phyloP scores from a whole-genome alignment of 2,888 invertebrate species.

The Mesochorus sp. region DNA sequence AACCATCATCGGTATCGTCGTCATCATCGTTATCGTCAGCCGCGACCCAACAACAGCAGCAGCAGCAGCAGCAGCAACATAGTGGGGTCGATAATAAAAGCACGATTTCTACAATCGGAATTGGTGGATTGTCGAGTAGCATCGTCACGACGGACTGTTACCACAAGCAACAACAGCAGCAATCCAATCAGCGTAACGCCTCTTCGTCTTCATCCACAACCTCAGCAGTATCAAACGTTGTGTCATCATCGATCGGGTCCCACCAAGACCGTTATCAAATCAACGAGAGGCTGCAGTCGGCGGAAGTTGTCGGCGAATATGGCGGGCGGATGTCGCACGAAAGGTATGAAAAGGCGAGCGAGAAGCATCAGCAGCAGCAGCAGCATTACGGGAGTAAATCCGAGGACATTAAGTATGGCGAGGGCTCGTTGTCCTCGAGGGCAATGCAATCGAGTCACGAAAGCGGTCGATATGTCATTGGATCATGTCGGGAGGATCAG shows the following conservation, averaged over 20 bases:
- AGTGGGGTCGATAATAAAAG: slow-evolving; percentile 74
- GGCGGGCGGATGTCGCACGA: slow-evolving; percentile 68
- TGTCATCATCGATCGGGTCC: slow-evolving; percentile 78
- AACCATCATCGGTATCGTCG: slow-evolving; percentile 66
- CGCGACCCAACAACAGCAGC: slow-evolving; percentile 61
- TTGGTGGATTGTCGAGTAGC: slow-evolving; percentile 71
- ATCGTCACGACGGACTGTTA: slow-evolving; percentile 82
- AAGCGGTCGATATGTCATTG: slow-evolving; percentile 55
- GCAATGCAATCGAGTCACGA: slow-evolving; percentile 67
- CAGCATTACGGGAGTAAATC: slow-evolving; percentile 63
- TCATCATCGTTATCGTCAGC: slow-evolving; percentile 79
- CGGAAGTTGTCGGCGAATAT: slow-evolving; percentile 78
- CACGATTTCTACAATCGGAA: slow-evolving; percentile 69
- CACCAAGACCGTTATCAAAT: slow-evolving; percentile 67
- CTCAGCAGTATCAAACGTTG: slow-evolving; percentile 61
- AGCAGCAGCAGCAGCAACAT: slow-evolving; percentile 71
- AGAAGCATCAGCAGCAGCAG: slow-evolving; percentile 69
- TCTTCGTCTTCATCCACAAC: slow-evolving; percentile 68
- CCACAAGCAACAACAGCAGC: slow-evolving; percentile 79
- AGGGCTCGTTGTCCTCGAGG: slow-evolving; percentile 55
- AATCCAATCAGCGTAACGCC: slow-evolving; percentile 82
- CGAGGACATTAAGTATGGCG: slow-evolving; percentile 54
- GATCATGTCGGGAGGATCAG: slow-evolving; percentile 67
- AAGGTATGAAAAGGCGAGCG: slow-evolving; percentile 72
- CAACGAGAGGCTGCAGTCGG: slow-evolving; percentile 84